These are phyloP conservation scores for Formicarius rufipectus DNA, from an alignment of 2,113 vertebrate species.

Conservation along the genomic window DNA sequence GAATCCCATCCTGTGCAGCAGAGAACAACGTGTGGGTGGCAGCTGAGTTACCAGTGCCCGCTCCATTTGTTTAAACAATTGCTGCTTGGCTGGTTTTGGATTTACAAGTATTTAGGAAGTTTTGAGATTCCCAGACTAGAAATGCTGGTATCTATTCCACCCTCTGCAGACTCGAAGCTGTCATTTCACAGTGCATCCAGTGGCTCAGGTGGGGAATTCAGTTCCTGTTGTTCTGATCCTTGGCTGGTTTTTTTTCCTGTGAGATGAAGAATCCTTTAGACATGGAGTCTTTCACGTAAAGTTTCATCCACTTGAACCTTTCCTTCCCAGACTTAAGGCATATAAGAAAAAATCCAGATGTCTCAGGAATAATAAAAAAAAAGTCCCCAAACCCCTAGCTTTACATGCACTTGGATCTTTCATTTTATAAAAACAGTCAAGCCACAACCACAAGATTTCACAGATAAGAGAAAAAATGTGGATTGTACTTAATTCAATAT, in stretches of 20 bases:
- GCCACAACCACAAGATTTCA: conserved; percentile 80
- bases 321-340: conserved; percentile 49
- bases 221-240: background rate
- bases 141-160: background rate
- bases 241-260: background rate
- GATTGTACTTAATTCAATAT: conserved; percentile 83
- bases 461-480: conserved; percentile 80
- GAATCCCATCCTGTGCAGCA: background rate
- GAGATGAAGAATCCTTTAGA: conserved; percentile 49
- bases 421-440: conserved; percentile 80
- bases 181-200: background rate
- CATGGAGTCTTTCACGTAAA: conserved; percentile 35
- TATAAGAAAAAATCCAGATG: conserved; percentile 62
- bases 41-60: background rate
- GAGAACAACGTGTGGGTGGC: background rate
- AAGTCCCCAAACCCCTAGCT: conserved; percentile 50
- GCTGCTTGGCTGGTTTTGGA: background rate
- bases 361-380: conserved; percentile 45
- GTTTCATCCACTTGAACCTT: conserved; percentile 60
- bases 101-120: conserved; percentile 49
- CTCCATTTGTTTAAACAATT: conserved; percentile 33
- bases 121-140: conserved; percentile 18
- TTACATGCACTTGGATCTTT: conserved; percentile 81
- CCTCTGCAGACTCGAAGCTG: background rate
- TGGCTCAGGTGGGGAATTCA: background rate